Base-by-base conservation (phyloP, 2,888 invertebrate species). In the Drosophila diplacantha region DNA sequence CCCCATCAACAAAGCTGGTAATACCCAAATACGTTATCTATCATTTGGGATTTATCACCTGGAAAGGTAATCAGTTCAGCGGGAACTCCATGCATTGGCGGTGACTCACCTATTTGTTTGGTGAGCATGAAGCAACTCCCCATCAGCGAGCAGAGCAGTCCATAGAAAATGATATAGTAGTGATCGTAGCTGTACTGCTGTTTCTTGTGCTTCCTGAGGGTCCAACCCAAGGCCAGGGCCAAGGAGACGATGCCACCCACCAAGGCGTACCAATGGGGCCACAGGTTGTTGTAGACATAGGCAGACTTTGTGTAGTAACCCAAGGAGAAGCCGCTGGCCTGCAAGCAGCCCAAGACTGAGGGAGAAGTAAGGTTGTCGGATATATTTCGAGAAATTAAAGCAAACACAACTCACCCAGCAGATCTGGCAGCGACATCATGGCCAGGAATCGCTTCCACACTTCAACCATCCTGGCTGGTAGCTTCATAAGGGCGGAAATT, bases 91-190 rank as follows among this genome's bases (percentile, higher is more conserved):
- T 16, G 43, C 12, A 37, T 5, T 14, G 14, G 5, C 18, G 5
- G 14, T 43, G 52, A 66, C 83, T 77, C 49, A 85, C 86, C 78
- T 59, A 82, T 55, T 46, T 82, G 81, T n/a, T 75, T 83, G 52
- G 71, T 81, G 8, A 85, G 69, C 74, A 86, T 74, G 51, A 86
- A 84, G 54, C 82, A 79, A 32, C 76, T 74, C 55, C 85, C 82
- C 47, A 86, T 72, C 12, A 86, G 54, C 11, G 75, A 77, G 41
- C 86, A 86, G 18, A 85, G 67, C 24, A 86, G 43, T 0, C 86
- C 86, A 34, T 86, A 85, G 54, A 86, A 82, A 0, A 86, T 83
- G 24, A 86, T 72, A 54, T 86, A 86, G 71, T 73, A 86, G 49
- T 86, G 85, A 69, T 86, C 82, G 37, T 71, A 86, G 39, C 75